These are phyloP conservation scores for Tyrophagus putrescentiae DNA, from an alignment of 1,140 invertebrate genomes.

Conservation along the genomic window DNA sequence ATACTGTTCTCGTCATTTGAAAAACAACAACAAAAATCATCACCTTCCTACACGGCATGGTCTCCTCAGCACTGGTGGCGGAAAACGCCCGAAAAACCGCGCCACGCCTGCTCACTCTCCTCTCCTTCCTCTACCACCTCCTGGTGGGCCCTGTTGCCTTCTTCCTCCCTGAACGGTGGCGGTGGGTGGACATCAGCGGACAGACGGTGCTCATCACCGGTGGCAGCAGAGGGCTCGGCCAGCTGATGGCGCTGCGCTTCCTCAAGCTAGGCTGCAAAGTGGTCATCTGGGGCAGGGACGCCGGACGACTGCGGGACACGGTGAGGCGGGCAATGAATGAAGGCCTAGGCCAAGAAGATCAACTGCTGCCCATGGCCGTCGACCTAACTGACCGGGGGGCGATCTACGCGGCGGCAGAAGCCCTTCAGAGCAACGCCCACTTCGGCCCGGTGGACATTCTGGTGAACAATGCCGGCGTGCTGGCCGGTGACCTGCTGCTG, in stretches of 20 bases:
- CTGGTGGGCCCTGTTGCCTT: constrained; percentile 33
- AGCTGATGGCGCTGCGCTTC: constrained; percentile 28
- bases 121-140: constrained; percentile 19
- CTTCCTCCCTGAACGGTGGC: constrained; percentile 37
- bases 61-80: too few relatives aligned
- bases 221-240: constrained; percentile 32
- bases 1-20: too few relatives aligned
- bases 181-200: constrained; percentile 20
- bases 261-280: constrained; percentile 27
- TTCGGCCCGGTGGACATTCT: constrained; percentile 49
- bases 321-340: not conserved
- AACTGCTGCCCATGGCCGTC: not conserved
- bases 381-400: constrained; percentile 50
- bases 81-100: not conserved
- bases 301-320: constrained; percentile 14
- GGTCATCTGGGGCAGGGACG: constrained; percentile 31
- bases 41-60: too few relatives aligned
- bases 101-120: not conserved
- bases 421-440: constrained; percentile 59
- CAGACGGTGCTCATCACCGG: constrained; percentile 31
- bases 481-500: constrained; percentile 58
- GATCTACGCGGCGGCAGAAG: constrained; percentile 39
- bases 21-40: too few relatives aligned
- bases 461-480: constrained; percentile 61
- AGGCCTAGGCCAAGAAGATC: not conserved